Conservation (phyloP, 2,888 invertebrate species). For the Drosophila suboccidentalis region DNA sequence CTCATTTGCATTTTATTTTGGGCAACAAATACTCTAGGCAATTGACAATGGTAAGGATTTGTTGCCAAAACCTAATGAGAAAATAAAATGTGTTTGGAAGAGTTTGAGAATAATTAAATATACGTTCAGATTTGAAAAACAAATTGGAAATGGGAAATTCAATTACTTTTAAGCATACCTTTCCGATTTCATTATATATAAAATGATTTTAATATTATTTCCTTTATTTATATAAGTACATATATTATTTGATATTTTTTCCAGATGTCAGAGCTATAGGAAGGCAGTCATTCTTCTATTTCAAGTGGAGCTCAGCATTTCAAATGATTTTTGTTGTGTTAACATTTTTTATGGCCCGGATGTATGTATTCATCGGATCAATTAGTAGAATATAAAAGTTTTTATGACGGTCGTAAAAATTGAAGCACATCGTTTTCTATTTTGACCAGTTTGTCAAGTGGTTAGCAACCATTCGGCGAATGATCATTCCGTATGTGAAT, state of each 20-base stretch:
- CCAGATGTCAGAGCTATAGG: background rate
- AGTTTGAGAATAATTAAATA: background rate
- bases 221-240: no score
- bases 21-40: background rate
- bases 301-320: background rate
- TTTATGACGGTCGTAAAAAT: constrained; percentile 64
- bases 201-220: no score
- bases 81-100: background rate
- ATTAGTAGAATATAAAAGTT: constrained; percentile 66
- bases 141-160: background rate
- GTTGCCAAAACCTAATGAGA: background rate
- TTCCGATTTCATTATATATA: no score
- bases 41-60: background rate
- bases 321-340: constrained; percentile 26
- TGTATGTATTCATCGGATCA: constrained; percentile 62
- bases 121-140: background rate
- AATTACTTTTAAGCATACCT: no score
- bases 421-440: constrained; percentile 50
- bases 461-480: constrained; percentile 2
- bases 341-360: constrained; percentile 65
- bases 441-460: constrained; percentile 53
- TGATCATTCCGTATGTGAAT: constrained; percentile 43
- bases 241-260: background rate
- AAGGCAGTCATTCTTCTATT: background rate
- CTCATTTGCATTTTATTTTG: constrained; percentile 11